These are phyloP conservation scores for Petrocephalus zakoni DNA, from an alignment of 2,113 vertebrate species.

Conservation along the genomic window DNA sequence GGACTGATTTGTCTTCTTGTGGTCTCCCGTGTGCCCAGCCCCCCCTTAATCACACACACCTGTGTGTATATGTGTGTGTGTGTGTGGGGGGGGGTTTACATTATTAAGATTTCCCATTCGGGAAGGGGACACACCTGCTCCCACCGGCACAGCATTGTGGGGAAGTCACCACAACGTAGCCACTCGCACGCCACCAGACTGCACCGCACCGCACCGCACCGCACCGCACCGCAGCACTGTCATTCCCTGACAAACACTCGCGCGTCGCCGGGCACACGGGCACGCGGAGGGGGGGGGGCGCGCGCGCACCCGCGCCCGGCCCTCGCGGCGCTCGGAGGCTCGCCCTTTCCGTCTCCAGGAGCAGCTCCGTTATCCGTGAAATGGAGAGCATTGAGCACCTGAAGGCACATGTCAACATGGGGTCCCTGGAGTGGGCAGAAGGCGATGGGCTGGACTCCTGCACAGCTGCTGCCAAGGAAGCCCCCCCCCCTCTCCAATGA, in stretches of 20 bases:
- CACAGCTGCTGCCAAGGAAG: conserved; percentile 41
- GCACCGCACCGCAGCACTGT: background rate
- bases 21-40: background rate
- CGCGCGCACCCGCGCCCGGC: background rate
- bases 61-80: background rate
- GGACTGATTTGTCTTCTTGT: background rate
- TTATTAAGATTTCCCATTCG: background rate
- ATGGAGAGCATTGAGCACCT: conserved; percentile 43
- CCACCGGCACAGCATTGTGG: background rate
- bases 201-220: too few relatives aligned
- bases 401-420: conserved; percentile 46
- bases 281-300: background rate
- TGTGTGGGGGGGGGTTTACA: too few relatives aligned
- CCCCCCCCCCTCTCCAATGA: background rate
- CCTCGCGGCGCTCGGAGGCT: background rate
- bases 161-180: background rate
- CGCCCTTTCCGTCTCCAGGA: conserved; percentile 29
- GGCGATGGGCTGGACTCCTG: conserved; percentile 35
- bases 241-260: conserved; percentile 19
- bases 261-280: conserved; percentile 11
- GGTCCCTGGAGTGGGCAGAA: conserved; percentile 43
- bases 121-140: background rate
- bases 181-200: too few relatives aligned
- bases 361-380: conserved; percentile 29
- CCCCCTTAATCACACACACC: background rate